These are phyloP conservation scores for Micrasema minimum DNA, from an alignment of 1,140 invertebrate species.

Conservation along the genomic window DNA sequence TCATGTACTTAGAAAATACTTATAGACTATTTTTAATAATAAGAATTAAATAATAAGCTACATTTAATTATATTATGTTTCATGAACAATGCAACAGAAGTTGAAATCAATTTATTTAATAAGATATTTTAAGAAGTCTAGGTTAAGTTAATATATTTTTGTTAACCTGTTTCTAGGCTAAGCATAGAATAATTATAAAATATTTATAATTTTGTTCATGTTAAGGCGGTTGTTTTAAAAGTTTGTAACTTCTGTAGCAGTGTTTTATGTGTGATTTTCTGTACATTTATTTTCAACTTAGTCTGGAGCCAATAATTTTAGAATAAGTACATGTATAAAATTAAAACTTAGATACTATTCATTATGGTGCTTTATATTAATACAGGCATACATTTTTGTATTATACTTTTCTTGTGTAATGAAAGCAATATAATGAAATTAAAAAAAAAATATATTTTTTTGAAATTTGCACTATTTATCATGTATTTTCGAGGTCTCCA, in stretches of 20 bases:
- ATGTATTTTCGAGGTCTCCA: not conserved
- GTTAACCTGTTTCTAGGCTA: not conserved
- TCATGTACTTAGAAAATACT: conserved; percentile 13
- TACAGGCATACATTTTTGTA: not conserved
- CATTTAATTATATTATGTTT: not conserved
- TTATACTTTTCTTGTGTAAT: not conserved
- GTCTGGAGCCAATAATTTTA: too few relatives aligned
- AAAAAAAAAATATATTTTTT: not conserved
- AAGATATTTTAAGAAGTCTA: not conserved
- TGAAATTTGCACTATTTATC: conserved; percentile 6
- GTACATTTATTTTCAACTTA: too few relatives aligned
- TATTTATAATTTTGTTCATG: not conserved
- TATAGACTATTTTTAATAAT: not conserved
- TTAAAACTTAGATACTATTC: too few relatives aligned
- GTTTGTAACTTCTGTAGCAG: too few relatives aligned
- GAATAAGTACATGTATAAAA: too few relatives aligned
- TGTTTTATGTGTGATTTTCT: too few relatives aligned
- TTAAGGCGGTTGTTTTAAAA: too few relatives aligned
- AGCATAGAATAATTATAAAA: not conserved
- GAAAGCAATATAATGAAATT: not conserved
- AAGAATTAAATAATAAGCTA: not conserved
- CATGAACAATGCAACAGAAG: not conserved
- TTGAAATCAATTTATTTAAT: not conserved
- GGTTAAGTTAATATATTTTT: not conserved
- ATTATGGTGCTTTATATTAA: too few relatives aligned